A percentile compares a stretch with the other conserved stretches of the same genome.
These are phyloP conservation scores for Stratiomys singularior DNA, from an alignment of 2,888 invertebrate genomes.

Conservation along the genomic window DNA sequence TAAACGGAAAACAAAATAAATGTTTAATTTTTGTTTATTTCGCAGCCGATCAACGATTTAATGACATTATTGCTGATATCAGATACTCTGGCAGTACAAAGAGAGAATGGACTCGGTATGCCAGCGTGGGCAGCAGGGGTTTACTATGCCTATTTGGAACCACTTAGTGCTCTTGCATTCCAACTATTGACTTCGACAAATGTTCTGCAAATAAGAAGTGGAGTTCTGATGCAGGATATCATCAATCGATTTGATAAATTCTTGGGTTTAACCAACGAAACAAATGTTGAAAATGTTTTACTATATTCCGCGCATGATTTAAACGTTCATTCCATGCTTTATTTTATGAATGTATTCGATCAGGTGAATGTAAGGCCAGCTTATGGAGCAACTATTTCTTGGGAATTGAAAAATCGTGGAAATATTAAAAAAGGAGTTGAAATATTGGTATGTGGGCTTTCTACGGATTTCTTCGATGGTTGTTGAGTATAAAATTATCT, in stretches of 20 bases:
- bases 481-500: neutral
- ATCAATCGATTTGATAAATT: constrained; percentile 67
- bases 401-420: constrained; percentile 69
- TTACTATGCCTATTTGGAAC: constrained; percentile 66
- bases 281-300: constrained; percentile 64
- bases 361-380: constrained; percentile 70
- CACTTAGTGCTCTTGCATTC: neutral
- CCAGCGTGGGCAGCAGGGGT: constrained; percentile 76
- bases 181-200: constrained; percentile 67
- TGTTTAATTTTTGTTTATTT: neutral
- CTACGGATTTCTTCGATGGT: neutral
- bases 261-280: constrained; percentile 61
- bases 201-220: constrained; percentile 74
- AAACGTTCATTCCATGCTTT: constrained; percentile 75
- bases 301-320: constrained; percentile 82
- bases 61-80: neutral
- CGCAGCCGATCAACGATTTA: neutral
- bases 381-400: constrained; percentile 75
- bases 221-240: constrained; percentile 75
- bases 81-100: constrained; percentile 73
- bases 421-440: constrained; percentile 58
- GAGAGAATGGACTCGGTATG: constrained; percentile 71
- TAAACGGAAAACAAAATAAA: neutral
- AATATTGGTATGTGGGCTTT: constrained; percentile 67
- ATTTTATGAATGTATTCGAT: constrained; percentile 73